These are phyloP conservation scores for Symphodus melops DNA, from an alignment of 2,113 vertebrate genomes.

Conservation along the genomic window DNA sequence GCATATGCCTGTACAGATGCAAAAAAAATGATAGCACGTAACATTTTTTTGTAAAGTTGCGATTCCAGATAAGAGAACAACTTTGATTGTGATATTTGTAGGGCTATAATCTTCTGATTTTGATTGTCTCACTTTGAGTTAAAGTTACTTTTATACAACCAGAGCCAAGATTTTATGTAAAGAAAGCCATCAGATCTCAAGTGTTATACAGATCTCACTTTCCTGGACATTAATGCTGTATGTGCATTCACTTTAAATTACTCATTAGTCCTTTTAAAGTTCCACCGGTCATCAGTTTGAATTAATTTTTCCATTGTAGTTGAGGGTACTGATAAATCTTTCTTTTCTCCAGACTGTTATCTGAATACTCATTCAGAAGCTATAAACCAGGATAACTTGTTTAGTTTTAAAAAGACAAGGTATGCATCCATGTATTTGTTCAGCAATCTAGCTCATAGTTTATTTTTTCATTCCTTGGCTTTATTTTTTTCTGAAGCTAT, in stretches of 20 bases:
- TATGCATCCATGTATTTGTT: background rate
- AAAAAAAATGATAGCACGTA: constrained; percentile 7
- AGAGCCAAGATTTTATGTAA: background rate
- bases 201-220: constrained; percentile 15
- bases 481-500: background rate
- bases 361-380: constrained; percentile 2
- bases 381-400: background rate
- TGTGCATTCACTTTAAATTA: constrained; percentile 5
- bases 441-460: too few relatives aligned
- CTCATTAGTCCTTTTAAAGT: constrained; percentile 13
- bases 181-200: background rate
- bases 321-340: constrained; percentile 12
- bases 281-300: constrained; percentile 10
- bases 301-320: constrained; percentile 1
- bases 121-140: background rate
- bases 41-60: background rate
- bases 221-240: background rate
- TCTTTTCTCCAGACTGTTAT: constrained; percentile 37
- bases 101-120: constrained; percentile 17
- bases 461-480: background rate
- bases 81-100: background rate
- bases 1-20: constrained; percentile 7
- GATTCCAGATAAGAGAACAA: background rate
- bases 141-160: background rate
- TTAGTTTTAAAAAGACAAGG: background rate